Evolutionary conservation across 2,113 vertebrate species (phyloP), one percentile per base, ranked within the genome.

Genomic region (Clupea harengus): DNA sequence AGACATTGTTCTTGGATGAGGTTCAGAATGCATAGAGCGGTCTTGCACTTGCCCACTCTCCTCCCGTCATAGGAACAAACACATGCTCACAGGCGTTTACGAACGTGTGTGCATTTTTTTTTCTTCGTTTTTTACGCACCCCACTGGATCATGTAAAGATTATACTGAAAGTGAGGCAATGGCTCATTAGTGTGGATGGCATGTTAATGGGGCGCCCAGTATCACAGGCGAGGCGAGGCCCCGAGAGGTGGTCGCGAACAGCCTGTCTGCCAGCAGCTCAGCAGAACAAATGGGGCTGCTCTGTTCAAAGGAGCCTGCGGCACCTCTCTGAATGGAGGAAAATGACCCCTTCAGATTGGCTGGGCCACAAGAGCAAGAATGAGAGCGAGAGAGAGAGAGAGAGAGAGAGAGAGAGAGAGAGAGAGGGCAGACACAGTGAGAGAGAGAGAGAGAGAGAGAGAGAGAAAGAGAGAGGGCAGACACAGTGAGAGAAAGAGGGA

Each of bases 141-240:
- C 25, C 81, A 28, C 18, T 81, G 50, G 81, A 85, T 25, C 52
- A 22, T 47, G 4, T 72, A 85, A 60, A 84, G 45, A 78, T 60
- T 32, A 20, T 81, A 10, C 28, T 45, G 57, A 78, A 50, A 22
- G 72, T 83, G 82, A 82, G 80, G 80, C 81, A 86, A 84, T 81
- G 81, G 84, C 84, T 88, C 86, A 84, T 87, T 89, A 87, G 85
- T 45, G n/a, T 4, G 28, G 81, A 57, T 81, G 52, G 72, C 32
- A 52, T 85, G 87, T 88, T 82, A 86, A 84, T 86, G 52, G 64
- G 86, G 52, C 85, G 83, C 72, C 81, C 87, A 86, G 88, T 86
- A 85, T 86, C 72, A 83, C 44, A 50, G 75, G 78, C 84, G 54
- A 83, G 54, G 64, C 72, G 32, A 75, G 82, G n/a, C 64, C 64